Evolutionary conservation across 2,113 vertebrate genomes (phyloP).

Genomic region (Nycticryphes semicollaris): DNA sequence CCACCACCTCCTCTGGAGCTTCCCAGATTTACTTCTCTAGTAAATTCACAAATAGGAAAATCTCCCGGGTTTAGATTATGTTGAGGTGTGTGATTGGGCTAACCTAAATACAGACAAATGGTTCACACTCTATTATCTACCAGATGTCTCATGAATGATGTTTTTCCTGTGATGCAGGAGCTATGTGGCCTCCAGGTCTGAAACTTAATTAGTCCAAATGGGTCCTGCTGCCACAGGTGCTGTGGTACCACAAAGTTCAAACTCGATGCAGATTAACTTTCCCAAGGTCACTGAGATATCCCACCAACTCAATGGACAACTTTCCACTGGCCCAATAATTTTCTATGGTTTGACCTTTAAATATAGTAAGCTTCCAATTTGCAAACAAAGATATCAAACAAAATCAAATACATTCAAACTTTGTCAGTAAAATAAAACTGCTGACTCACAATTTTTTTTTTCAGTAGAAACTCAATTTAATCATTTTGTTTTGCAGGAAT

Average conservation of each 20-base stretch:
- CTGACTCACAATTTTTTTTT: neutral
- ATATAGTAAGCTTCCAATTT: neutral
- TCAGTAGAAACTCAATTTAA: conserved; percentile 10
- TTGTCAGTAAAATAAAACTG: conserved; percentile 15
- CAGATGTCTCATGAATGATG: neutral
- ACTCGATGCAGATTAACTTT: neutral
- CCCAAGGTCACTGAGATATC: neutral
- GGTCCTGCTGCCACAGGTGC: neutral
- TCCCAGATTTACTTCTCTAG: neutral
- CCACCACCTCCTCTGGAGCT: neutral
- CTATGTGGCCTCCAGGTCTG: neutral
- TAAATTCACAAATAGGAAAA: neutral
- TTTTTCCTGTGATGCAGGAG: neutral
- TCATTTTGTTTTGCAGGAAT: conserved; percentile 57
- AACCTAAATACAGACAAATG: neutral
- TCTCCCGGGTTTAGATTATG: neutral
- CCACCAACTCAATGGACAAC: neutral
- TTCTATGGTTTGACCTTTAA: neutral
- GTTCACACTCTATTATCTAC: neutral
- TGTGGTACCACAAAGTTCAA: neutral
- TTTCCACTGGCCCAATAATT: neutral
- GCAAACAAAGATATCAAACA: neutral
- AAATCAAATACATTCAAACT: neutral
- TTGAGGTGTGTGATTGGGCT: neutral
- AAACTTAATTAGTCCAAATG: neutral